Conservation (phyloP, 2,888 invertebrate species). For the Nezara viridula region DNA sequence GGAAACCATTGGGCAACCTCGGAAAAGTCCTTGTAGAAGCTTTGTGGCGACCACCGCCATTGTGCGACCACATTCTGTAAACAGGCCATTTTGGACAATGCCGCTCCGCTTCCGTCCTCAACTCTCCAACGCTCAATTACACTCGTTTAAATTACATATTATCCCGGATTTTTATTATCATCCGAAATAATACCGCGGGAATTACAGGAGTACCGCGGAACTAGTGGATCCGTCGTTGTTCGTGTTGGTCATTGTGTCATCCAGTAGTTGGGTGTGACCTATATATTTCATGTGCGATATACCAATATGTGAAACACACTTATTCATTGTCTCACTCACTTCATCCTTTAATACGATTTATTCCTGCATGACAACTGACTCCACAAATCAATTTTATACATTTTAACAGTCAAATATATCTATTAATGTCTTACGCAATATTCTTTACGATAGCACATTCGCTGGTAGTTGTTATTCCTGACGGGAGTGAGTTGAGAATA, state of each 20-base stretch:
- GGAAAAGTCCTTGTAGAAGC: constrained; percentile 56
- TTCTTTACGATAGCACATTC: too few species aligned
- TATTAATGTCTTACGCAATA: too few species aligned
- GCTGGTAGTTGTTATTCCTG: too few species aligned
- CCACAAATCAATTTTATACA: too few species aligned
- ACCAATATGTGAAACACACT: too few species aligned
- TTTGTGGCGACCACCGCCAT: neutral
- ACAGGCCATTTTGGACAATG: constrained; percentile 58
- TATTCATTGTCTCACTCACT: too few species aligned
- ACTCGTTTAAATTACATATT: constrained; percentile 57
- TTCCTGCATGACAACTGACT: too few species aligned
- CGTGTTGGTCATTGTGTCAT: neutral
- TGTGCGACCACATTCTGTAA: constrained; percentile 44
- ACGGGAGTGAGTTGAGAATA: too few species aligned
- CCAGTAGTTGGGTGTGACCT: neutral
- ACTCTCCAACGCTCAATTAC: neutral
- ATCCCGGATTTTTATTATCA: constrained; percentile 50
- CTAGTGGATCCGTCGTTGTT: neutral
- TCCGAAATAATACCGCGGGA: neutral
- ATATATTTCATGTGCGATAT: neutral
- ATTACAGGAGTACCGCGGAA: constrained; percentile 12
- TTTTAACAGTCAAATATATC: too few species aligned
- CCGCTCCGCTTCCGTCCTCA: constrained; percentile 53
- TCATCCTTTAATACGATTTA: too few species aligned
- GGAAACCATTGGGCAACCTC: constrained; percentile 56